phyloP scores from a whole-genome alignment of 1,140 invertebrate species.

The Wiebesia pumilae region DNA sequence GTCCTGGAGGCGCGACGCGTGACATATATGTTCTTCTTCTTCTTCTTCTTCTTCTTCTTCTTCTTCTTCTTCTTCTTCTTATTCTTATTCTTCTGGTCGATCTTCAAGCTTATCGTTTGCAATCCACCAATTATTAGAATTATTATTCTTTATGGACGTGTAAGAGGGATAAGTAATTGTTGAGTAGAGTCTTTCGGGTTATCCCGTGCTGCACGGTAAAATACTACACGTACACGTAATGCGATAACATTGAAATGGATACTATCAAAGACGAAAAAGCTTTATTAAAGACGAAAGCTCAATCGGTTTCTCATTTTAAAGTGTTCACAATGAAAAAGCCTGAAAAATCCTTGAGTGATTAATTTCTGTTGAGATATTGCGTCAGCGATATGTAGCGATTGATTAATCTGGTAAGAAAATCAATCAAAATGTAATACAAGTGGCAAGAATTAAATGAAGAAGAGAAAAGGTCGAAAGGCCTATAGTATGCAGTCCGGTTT shows the following conservation, averaged over 20 bases:
- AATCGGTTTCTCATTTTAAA: background rate
- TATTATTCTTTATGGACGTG: too few species aligned
- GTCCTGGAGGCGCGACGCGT: slow-evolving; percentile 26
- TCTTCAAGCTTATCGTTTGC: background rate
- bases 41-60: too few species aligned
- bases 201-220: background rate
- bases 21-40: slow-evolving; percentile 14
- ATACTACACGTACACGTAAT: background rate
- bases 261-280: too few species aligned
- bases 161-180: background rate
- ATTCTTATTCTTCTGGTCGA: too few species aligned
- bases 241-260: background rate
- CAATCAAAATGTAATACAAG: background rate
- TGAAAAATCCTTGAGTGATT: background rate
- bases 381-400: background rate
- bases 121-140: background rate
- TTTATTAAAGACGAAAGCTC: background rate
- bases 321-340: background rate
- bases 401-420: background rate
- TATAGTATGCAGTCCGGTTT: background rate
- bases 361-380: background rate
- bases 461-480: background rate
- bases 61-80: too few species aligned
- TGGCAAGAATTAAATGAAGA: background rate
- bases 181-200: background rate